Conservation (phyloP, 2,797 vertebrate genomes). For the Sebastes goodei region DNA sequence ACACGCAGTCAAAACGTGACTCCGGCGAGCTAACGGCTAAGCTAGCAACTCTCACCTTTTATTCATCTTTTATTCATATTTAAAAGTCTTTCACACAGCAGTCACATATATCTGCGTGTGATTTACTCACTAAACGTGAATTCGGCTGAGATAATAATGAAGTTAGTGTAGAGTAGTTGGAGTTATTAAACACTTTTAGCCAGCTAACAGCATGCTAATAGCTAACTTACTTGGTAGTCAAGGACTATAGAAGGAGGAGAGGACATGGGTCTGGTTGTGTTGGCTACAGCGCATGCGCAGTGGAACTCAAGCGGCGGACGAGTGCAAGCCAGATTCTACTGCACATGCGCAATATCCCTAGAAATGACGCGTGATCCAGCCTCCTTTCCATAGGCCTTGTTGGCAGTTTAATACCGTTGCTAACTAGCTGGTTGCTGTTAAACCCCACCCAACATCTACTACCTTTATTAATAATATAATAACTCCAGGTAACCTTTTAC, state of each 20-base stretch:
- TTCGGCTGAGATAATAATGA: rapidly evolving
- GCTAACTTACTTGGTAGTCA: not conserved
- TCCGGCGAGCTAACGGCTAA: conserved; percentile 58
- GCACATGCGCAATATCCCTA: too few relatives aligned
- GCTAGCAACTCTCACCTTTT: conserved; percentile 32
- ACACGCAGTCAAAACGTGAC: conserved; percentile 76
- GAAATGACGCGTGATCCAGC: too few relatives aligned
- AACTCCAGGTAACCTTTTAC: rapidly evolving
- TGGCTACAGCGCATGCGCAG: too few relatives aligned
- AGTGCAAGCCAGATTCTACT: too few relatives aligned
- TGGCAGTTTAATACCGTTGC: not conserved
- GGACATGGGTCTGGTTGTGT: too few relatives aligned
- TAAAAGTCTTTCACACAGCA: not conserved
- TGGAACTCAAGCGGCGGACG: too few relatives aligned
- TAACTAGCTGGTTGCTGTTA: conserved; percentile 41
- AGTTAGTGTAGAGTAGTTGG: not conserved
- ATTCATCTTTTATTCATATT: not conserved
- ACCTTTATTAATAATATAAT: not conserved
- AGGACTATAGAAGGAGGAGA: too few relatives aligned
- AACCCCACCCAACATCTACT: conserved; percentile 57
- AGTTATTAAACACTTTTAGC: not conserved
- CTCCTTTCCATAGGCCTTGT: too few relatives aligned
- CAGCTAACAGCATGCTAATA: not conserved
- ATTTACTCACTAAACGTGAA: rapidly evolving
- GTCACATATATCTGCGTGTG: rapidly evolving